These are phyloP conservation scores for Herpailurus yagouaroundi DNA, from an alignment of 2,113 vertebrate species.

Conservation along the genomic window DNA sequence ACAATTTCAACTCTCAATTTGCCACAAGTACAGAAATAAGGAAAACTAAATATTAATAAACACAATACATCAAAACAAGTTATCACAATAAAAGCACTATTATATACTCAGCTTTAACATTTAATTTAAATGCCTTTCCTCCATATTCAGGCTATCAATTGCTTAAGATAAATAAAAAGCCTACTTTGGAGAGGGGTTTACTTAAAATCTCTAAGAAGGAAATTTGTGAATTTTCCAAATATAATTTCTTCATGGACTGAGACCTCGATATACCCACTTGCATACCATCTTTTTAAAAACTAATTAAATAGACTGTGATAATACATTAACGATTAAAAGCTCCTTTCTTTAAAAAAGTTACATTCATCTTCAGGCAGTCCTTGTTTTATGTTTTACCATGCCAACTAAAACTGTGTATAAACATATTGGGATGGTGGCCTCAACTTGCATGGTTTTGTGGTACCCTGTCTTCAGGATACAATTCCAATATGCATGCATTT, in stretches of 20 bases:
- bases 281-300: not conserved
- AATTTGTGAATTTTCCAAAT: not conserved
- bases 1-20: not conserved
- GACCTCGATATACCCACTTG: not conserved
- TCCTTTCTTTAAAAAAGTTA: not conserved
- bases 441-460: not conserved
- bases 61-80: not conserved
- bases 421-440: not conserved
- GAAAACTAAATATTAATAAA: not conserved
- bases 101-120: not conserved
- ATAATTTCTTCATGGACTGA: not conserved
- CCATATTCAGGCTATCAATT: not conserved
- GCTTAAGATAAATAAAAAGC: not conserved
- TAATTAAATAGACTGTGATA: not conserved
- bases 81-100: not conserved
- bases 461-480: not conserved
- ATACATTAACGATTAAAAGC: not conserved
- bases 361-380: not conserved
- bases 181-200: not conserved
- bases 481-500: not conserved
- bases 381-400: not conserved
- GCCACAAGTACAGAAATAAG: not conserved
- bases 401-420: not conserved
- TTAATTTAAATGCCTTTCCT: not conserved
- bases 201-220: not conserved